These are phyloP conservation scores for Mobula hypostoma DNA, from an alignment of 2,113 vertebrate species.

Conservation along the genomic window DNA sequence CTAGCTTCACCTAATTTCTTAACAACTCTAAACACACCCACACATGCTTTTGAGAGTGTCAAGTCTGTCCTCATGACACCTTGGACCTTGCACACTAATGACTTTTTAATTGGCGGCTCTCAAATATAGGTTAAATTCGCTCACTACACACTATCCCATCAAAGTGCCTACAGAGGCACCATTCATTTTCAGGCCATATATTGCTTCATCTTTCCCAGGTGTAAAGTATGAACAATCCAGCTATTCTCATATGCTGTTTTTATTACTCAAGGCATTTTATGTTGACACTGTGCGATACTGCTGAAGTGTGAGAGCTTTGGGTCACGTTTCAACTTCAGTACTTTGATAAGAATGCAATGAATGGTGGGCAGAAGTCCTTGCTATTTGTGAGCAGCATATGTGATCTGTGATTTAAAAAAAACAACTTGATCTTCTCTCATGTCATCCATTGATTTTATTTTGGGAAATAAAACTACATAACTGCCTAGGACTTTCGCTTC, in stretches of 20 bases:
- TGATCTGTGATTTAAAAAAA: background rate
- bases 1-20: too few species aligned
- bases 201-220: background rate
- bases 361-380: background rate
- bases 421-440: background rate
- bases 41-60: too few species aligned
- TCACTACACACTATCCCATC: too few species aligned
- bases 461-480: background rate
- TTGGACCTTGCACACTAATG: too few species aligned
- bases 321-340: background rate
- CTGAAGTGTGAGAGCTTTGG: background rate
- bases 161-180: too few species aligned
- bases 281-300: background rate
- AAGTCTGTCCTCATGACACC: too few species aligned
- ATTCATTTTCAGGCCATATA: background rate
- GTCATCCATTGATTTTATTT: background rate
- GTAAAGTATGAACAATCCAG: background rate
- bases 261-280: background rate
- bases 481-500: background rate
- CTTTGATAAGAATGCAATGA: background rate
- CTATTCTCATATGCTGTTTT: background rate
- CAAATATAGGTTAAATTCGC: too few species aligned
- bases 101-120: too few species aligned
- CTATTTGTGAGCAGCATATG: background rate
- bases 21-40: too few species aligned